Evolutionary conservation across 2,888 invertebrate genomes (phyloP).

Genomic region (Hydropsyche betteni): DNA sequence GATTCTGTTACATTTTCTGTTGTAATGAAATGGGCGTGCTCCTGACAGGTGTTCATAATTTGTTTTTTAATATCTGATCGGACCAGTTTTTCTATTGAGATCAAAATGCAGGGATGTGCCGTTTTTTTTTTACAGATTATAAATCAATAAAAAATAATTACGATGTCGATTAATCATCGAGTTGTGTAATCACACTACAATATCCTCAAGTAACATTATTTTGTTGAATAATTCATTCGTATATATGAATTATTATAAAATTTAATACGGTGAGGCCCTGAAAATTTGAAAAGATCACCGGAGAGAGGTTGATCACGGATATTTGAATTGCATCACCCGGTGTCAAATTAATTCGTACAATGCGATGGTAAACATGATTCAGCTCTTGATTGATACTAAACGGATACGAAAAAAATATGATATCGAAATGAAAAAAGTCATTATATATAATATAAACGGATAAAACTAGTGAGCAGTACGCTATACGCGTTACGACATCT

Average conservation of each 20-base stretch:
- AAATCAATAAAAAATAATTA: constrained; percentile 11
- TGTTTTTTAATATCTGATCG: constrained; percentile 41
- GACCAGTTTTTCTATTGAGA: constrained; percentile 38
- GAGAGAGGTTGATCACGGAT: constrained; percentile 18
- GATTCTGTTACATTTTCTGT: constrained; percentile 34
- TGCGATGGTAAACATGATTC: constrained; percentile 43
- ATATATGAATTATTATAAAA: constrained; percentile 4
- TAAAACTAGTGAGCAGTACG: too few relatives aligned
- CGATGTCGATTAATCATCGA: not conserved
- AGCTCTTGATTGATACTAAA: constrained; percentile 42
- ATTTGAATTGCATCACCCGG: constrained; percentile 42
- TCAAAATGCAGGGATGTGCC: constrained; percentile 12
- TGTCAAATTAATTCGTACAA: constrained; percentile 40
- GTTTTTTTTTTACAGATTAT: not conserved
- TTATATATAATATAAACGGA: too few relatives aligned
- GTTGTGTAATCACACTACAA: not conserved
- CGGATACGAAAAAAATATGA: constrained; percentile 21
- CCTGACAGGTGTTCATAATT: constrained; percentile 48
- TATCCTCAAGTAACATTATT: not conserved
- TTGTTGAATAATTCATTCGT: not conserved
- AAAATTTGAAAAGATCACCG: not conserved
- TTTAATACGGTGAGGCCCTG: constrained; percentile 18
- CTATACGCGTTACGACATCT: too few relatives aligned
- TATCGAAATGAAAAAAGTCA: constrained; percentile 5
- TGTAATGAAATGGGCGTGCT: constrained; percentile 36